Evolutionary conservation across 2,797 vertebrate genomes (phyloP).

Genomic region (Gadopsis marmoratus): DNA sequence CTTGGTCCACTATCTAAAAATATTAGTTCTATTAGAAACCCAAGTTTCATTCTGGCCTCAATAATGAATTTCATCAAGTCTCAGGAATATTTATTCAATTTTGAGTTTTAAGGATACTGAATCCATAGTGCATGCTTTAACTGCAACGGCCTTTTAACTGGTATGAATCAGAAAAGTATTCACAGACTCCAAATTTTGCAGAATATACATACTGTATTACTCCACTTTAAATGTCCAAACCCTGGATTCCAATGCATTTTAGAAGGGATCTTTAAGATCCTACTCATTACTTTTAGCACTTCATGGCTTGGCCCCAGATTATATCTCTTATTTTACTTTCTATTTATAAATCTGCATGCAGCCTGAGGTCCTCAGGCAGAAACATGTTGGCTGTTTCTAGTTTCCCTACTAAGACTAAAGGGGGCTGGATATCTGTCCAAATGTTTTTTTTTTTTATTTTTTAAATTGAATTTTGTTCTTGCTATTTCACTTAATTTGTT

Average conservation of each 20-base stretch:
- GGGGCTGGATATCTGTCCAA: not conserved
- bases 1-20: too few relatives aligned
- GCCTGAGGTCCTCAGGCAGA: not conserved
- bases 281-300: not conserved
- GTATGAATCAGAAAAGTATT: conserved; percentile 1
- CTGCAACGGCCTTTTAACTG: not conserved
- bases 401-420: not conserved
- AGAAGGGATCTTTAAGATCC: not conserved
- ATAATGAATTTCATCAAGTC: not conserved
- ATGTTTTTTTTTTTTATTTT: not conserved
- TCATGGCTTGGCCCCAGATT: not conserved
- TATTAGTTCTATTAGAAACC: not conserved
- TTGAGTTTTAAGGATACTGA: not conserved
- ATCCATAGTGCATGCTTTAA: not conserved
- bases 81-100: not conserved
- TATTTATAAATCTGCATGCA: not conserved
- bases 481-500: not conserved
- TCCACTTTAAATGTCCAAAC: not conserved
- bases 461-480: not conserved
- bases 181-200: not conserved
- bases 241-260: not conserved
- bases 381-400: not conserved
- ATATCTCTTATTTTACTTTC: not conserved
- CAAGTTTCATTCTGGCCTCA: not conserved
- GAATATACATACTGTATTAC: not conserved